A percentile compares a stretch with the other conserved stretches of the same genome.
Conservation (phyloP, 2,797 vertebrate species). For the Coranthus polyacanthus region DNA sequence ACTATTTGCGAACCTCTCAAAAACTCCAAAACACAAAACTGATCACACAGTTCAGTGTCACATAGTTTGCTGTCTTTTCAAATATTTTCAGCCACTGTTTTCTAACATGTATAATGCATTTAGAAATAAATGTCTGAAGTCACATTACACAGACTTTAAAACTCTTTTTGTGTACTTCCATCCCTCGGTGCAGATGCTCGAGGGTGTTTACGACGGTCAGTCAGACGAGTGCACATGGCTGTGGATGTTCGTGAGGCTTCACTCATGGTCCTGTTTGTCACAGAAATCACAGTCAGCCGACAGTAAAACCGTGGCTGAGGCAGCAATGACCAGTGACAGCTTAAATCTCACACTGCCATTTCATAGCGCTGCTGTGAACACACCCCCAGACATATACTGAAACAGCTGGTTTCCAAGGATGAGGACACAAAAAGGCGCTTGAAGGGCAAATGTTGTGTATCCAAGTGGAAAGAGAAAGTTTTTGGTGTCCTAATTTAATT, state of each 20-base stretch:
- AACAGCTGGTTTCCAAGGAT: conserved; percentile 16
- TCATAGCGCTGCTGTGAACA: conserved; percentile 9
- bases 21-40: too few relatives aligned
- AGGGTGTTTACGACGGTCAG: conserved; percentile 33
- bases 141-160: too few relatives aligned
- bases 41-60: too few relatives aligned
- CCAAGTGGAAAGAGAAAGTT: background rate
- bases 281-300: conserved; percentile 38
- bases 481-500: background rate
- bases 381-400: background rate
- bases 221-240: conserved; percentile 23
- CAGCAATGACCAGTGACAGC: conserved; percentile 44
- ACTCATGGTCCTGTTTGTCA: conserved; percentile 16
- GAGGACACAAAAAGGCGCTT: conserved; percentile 1
- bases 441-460: background rate
- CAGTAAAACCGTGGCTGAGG: conserved; percentile 19
- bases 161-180: background rate
- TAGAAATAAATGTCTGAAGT: background rate
- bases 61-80: too few relatives aligned
- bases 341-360: conserved; percentile 28
- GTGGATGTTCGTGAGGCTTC: conserved; percentile 32
- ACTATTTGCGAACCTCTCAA: too few relatives aligned
- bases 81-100: too few relatives aligned
- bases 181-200: background rate
- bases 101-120: too few relatives aligned